Evolutionary conservation across 2,113 vertebrate genomes (phyloP).

Genomic region (Hypocryptadius cinnamomeus): DNA sequence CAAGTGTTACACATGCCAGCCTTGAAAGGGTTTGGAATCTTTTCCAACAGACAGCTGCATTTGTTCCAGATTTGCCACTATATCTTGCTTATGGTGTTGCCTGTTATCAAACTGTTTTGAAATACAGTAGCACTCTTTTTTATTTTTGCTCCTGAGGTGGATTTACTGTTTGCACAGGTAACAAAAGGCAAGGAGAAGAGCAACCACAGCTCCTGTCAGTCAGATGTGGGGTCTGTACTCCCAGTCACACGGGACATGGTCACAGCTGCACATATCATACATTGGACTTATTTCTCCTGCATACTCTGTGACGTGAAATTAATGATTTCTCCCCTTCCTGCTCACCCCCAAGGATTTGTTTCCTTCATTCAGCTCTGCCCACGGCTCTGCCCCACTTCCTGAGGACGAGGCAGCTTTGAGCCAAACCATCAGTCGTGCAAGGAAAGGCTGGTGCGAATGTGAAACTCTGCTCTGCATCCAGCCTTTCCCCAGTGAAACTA

Average conservation of each 20-base stretch:
- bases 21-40: not conserved
- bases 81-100: not conserved
- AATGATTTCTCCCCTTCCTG: not conserved
- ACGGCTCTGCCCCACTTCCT: not conserved
- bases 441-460: not conserved
- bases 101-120: not conserved
- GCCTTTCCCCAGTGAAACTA: not conserved
- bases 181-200: not conserved
- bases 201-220: not conserved
- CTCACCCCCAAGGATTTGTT: not conserved
- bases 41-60: not conserved
- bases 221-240: not conserved
- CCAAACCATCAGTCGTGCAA: not conserved
- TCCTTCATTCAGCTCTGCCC: not conserved
- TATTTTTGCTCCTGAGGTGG: not conserved
- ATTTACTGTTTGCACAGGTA: not conserved
- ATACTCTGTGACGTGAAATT: not conserved
- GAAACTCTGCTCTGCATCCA: not conserved
- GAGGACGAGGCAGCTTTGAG: not conserved
- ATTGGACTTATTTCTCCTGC: not conserved
- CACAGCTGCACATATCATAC: not conserved
- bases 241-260: rapidly evolving
- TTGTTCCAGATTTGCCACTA: not conserved
- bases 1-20: not conserved
- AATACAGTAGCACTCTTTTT: not conserved